Conservation (phyloP, 2,797 vertebrate genomes). For the Spatula versicolor region DNA sequence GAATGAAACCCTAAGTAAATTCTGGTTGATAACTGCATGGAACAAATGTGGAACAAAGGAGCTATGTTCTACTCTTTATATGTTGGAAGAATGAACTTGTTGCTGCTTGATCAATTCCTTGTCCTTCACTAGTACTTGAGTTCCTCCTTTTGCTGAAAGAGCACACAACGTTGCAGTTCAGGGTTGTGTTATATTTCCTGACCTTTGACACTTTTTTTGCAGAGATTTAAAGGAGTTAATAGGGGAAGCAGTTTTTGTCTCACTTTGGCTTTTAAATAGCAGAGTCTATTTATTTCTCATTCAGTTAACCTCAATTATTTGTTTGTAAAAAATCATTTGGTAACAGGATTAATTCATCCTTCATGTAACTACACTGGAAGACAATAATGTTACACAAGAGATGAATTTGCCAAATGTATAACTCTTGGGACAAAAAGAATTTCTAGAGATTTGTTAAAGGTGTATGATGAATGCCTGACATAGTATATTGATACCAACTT, state of each 20-base stretch:
- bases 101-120: slow-evolving; percentile 61
- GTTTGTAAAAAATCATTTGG: slow-evolving; percentile 62
- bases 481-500: slow-evolving; percentile 27
- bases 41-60: slow-evolving; percentile 67
- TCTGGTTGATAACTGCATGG: slow-evolving; percentile 63
- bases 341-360: slow-evolving; percentile 63
- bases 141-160: slow-evolving; percentile 54
- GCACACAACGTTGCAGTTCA: slow-evolving; percentile 38
- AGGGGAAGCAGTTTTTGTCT: slow-evolving; percentile 59
- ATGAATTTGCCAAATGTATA: slow-evolving; percentile 59
- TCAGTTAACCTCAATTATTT: slow-evolving; percentile 58
- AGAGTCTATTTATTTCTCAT: slow-evolving; percentile 55
- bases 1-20: slow-evolving; percentile 64
- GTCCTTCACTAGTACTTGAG: slow-evolving; percentile 35
- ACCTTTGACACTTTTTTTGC: slow-evolving; percentile 15
- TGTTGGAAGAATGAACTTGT: slow-evolving; percentile 59
- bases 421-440: slow-evolving; percentile 68
- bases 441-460: slow-evolving; percentile 48
- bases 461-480: slow-evolving; percentile 34
- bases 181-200: slow-evolving; percentile 58
- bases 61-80: slow-evolving; percentile 49
- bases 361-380: slow-evolving; percentile 54
- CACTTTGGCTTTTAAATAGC: slow-evolving; percentile 57
- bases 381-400: slow-evolving; percentile 68
- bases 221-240: slow-evolving; percentile 68